Conservation (phyloP, 2,113 vertebrate species). For the Aphelocoma coerulescens region DNA sequence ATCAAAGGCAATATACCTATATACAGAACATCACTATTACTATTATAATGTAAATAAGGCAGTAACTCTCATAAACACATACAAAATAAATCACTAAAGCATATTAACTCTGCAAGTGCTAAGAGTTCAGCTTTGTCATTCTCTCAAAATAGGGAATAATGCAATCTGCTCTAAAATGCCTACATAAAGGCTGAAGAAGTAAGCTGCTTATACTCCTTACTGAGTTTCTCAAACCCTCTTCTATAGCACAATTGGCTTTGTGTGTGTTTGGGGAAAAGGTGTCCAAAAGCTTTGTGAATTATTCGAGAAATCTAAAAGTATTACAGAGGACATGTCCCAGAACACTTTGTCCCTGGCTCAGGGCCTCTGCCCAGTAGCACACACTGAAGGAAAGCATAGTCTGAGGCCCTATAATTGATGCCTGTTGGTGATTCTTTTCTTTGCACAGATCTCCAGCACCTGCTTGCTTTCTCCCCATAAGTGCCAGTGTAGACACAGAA, state of each 20-base stretch:
- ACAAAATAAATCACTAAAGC: neutral
- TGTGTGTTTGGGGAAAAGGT: neutral
- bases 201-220: neutral
- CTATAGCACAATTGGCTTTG: neutral
- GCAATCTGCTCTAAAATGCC: neutral
- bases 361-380: neutral
- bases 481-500: neutral
- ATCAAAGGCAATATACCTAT: neutral
- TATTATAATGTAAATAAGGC: neutral
- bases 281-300: slow-evolving; percentile 18
- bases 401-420: neutral
- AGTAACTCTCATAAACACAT: neutral
- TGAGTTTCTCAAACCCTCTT: neutral
- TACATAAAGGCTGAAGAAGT: neutral
- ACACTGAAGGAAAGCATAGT: neutral
- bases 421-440: neutral
- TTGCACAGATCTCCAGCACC: neutral
- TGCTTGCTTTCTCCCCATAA: neutral
- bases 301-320: neutral
- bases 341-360: slow-evolving; percentile 6
- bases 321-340: neutral
- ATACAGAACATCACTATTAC: neutral
- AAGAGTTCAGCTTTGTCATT: neutral
- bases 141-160: neutral
- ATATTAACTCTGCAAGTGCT: neutral